Base-by-base conservation (phyloP, 2,888 invertebrate genomes). In the Phalangium opilio region DNA sequence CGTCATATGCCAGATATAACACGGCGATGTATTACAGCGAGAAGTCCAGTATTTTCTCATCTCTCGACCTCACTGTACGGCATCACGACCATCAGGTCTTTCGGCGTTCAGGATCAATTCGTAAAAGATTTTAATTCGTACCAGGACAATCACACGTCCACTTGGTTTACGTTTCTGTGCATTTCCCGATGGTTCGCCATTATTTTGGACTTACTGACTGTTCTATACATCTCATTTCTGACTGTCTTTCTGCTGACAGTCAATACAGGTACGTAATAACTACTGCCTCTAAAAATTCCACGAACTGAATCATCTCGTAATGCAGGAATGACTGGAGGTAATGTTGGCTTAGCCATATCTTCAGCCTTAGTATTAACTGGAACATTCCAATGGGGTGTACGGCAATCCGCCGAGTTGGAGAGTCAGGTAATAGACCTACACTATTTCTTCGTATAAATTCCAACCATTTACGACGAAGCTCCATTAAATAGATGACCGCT, bases 111-210 rank as follows among this genome's bases (percentile, higher is more conserved):
- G 62, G 74, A 77, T 45, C 75, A 81, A 18, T 76, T 93, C 40
- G 74, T 60, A 12, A 55, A 59, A 18, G 63, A 64, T 54, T 72
- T 69, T 60, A 63, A 62, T 43, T 51, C 52, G 7, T 55, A 59
- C 47, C 67, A 79, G 73, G 75, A 84, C 61, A 64, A 74, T 3
- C 90, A 93, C 62, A 84, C 87, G 45, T 83, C 90, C 2, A 81
- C 91, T 8, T 93, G 85, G 81, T 91, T 79, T 63, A 71, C 86
- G 60, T 89, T 89, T 65, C 77, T 95, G 46, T 77, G 83, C 0
- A 81, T 85, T 5, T 84, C 85, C 15, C 77, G 91, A 51, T 91
- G 93, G 56, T 90, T 96, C 62, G 93, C 89, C 1, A 83, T 89
- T 61, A 84, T 85, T 77, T 68, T 95, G 59, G 95, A 96, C 64